Evolutionary conservation across 37 sponge, comb jelly and placozoan species (phyloP).

Genomic region (Cliona cf. orientalis): DNA sequence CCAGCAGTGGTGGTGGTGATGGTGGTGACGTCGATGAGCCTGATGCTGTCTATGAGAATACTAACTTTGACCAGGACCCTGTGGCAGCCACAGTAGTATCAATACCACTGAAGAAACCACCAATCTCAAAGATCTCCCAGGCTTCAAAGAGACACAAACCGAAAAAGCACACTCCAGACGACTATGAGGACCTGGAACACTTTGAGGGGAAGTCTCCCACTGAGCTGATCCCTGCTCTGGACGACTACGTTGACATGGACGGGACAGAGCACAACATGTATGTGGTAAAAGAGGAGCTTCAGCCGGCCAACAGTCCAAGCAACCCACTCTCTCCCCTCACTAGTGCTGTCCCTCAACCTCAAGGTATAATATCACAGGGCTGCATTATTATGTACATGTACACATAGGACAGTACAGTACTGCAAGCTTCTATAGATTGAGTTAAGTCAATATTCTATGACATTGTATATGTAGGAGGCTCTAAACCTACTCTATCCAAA

Average conservation of each 20-base stretch:
- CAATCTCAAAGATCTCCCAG: too few species aligned
- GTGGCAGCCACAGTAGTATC: too few species aligned
- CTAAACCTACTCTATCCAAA: not conserved
- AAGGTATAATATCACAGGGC: not conserved
- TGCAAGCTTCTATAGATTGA: not conserved
- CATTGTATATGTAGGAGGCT: too few species aligned
- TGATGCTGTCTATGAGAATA: too few species aligned
- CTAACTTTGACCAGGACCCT: too few species aligned
- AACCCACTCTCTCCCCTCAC: not conserved
- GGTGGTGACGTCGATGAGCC: too few species aligned
- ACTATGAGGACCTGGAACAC: constrained; percentile 29
- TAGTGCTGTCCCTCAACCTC: not conserved
- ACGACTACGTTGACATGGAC: constrained; percentile 24
- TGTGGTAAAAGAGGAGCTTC: constrained; percentile 11
- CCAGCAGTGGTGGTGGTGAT: not conserved
- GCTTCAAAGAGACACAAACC: too few species aligned
- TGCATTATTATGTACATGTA: not conserved
- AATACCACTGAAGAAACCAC: too few species aligned
- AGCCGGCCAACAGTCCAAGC: not conserved
- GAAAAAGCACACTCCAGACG: not conserved
- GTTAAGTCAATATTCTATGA: not conserved
- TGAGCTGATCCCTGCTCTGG: not conserved
- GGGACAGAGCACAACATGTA: constrained; percentile 6
- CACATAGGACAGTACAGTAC: not conserved
- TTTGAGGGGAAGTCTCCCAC: not conserved